Base-by-base conservation (phyloP, 2,113 vertebrate species). In the Campylorhamphus procurvoides region DNA sequence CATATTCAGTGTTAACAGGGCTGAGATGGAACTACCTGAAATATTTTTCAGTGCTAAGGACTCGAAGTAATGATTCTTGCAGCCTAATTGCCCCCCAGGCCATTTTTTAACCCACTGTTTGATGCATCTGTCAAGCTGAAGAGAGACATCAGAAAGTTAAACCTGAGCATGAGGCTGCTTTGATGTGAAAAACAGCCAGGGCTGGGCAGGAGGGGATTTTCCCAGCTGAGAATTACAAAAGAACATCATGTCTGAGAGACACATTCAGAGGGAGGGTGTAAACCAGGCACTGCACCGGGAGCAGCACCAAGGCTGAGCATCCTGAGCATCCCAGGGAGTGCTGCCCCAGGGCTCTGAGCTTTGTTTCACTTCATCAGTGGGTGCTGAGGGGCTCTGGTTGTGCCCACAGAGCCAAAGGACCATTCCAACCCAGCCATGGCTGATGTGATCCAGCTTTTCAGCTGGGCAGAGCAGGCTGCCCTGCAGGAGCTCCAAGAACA, bases 321-420 rank as follows among this genome's bases (percentile, higher is more conserved):
- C 91, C 66, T 39, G 12, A 53, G 1, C n/a, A 1, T 6, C 56
- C 24, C 9, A 1, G 24, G 8, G 56, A 9, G 63, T 25, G n/a
- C 11, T 64, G 59, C 59, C 67, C 35, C 23, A 7, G n/a, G 63
- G 8, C 18, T n/a, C 31, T 55, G 64, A 78, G 67, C 56, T 87
- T 50, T 60, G 58, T 56, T 71, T 69, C 25, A 0, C 31, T 39
- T 24, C 2, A 2, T 20, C 35, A 19, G 0, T 12, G 46, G 27
- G 39, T 37, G 44, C 24, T 77, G 72, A 59, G 40, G n/a, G 28
- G 14, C 40, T 39, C 37, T 7, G 6, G 5, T 24, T 47, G 46
- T 50, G 58, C 40, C 40, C 13, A 2, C 4, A 13, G 62, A 66
- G 53, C 59, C 29, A 10, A 44, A 71, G 47, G 44, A 66, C 12